Percentiles rank a stretch among this genome's conserved stretches.
Conservation (phyloP, 2,113 vertebrate genomes). For the Beaufortia kweichowensis region DNA sequence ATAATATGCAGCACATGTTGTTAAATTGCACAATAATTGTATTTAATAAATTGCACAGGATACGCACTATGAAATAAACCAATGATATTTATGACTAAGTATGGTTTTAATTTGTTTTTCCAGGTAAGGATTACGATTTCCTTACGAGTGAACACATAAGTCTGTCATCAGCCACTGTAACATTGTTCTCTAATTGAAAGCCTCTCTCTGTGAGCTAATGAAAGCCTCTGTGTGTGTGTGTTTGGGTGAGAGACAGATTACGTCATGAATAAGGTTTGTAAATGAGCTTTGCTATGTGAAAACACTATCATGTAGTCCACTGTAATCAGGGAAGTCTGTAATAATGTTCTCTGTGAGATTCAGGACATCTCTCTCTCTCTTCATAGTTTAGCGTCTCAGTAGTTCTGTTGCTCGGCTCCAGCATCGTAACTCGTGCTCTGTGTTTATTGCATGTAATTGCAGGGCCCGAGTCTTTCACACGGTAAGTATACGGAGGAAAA, state of each 20-base stretch:
- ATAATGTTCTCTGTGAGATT: slow-evolving; percentile 54
- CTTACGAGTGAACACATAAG: neutral
- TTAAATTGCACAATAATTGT: too few relatives aligned
- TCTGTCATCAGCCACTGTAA: slow-evolving; percentile 15
- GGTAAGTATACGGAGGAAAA: slow-evolving; percentile 58
- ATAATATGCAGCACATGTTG: too few relatives aligned
- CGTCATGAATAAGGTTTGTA: slow-evolving; percentile 40
- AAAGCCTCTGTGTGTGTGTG: neutral
- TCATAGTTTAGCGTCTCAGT: slow-evolving; percentile 61
- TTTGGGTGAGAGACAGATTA: slow-evolving; percentile 18
- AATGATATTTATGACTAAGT: neutral
- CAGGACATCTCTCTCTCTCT: slow-evolving; percentile 34
- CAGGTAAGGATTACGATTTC: neutral
- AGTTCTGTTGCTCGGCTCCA: slow-evolving; percentile 63
- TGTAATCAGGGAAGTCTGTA: slow-evolving; percentile 54
- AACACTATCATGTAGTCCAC: slow-evolving; percentile 29
- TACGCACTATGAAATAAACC: neutral
- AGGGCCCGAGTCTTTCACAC: slow-evolving; percentile 54
- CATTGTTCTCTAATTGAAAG: neutral
- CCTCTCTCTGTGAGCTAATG: neutral
- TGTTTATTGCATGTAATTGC: slow-evolving; percentile 72
- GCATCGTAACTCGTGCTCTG: slow-evolving; percentile 61
- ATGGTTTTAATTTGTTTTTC: neutral
- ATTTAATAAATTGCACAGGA: neutral
- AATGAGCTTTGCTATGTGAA: slow-evolving; percentile 39